phyloP scores from a whole-genome alignment of 2,797 vertebrate genomes.

The Falco biarmicus region DNA sequence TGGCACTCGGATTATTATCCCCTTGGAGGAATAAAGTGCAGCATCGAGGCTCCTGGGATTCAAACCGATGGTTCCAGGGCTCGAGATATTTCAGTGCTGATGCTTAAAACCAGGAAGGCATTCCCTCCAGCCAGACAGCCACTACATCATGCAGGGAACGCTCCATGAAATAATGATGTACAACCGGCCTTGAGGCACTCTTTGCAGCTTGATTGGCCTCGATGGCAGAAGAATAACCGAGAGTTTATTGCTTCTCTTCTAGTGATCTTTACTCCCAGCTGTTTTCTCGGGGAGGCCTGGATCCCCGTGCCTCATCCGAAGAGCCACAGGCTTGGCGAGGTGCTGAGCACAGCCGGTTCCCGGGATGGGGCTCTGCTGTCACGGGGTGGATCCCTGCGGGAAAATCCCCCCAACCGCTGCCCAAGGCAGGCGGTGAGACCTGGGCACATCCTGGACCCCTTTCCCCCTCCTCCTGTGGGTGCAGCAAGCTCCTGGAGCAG shows the following conservation, averaged over 20 bases:
- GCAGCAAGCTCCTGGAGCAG: background rate
- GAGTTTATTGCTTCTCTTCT: constrained; percentile 56
- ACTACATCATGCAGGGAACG: background rate
- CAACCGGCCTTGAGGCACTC: constrained; percentile 45
- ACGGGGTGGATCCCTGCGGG: accelerated
- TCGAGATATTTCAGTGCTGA: background rate
- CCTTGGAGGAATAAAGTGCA: constrained; percentile 15
- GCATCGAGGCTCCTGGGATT: background rate
- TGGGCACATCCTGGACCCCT: background rate
- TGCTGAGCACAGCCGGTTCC: accelerated
- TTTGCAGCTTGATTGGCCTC: constrained; percentile 65
- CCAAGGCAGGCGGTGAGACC: background rate
- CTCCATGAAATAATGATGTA: constrained; percentile 37
- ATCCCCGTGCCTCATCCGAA: background rate
- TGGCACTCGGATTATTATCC: background rate
- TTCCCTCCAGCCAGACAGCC: constrained; percentile 37
- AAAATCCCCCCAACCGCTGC: background rate
- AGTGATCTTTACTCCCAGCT: constrained; percentile 56
- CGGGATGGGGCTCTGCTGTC: background rate
- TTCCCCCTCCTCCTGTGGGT: background rate
- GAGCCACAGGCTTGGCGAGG: background rate
- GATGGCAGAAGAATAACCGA: constrained; percentile 37
- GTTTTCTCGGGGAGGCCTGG: constrained; percentile 14
- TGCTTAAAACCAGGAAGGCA: background rate
- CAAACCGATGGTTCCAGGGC: background rate